Base-by-base conservation (phyloP, 1,140 invertebrate genomes). In the Drosophila ercepeae region DNA sequence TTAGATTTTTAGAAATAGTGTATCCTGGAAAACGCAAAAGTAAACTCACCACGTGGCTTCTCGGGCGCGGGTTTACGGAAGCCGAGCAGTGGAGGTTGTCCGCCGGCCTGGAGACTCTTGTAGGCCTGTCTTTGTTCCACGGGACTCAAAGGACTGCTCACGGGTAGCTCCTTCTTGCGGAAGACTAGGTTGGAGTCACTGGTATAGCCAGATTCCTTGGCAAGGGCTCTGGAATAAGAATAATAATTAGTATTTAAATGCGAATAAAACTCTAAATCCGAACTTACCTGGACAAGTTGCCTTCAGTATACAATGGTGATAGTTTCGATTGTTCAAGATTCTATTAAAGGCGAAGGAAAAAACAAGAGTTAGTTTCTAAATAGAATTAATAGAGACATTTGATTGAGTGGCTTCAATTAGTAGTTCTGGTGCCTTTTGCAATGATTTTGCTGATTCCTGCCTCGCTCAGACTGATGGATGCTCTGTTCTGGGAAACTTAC, bases 141-240 rank as follows among this genome's bases (percentile, higher is more conserved):
- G 0, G 96, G 96, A 61, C 95, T 96, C 16, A 96, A 86, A 4
- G 95, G 94, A 70, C 93, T 94, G 73, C 92, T 92, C 34, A 93
- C 93, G 25, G 94, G 93, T 49, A 94, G 93, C 75, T 95, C 94
- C 53, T 95, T 93, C 59, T 95, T 93, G 72, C 95, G 94, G 86
- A 97, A 97, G 50, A 97, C 94, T 58, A 97, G 92, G 9, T 96
- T 97, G 1, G 97, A 97, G 91, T 98, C 97, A 77, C 96, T 97
- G 91, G 97, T 96, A 91, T 97, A 98, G 11, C 96, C 97, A 1
- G 96, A 95, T 91, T 97, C 96, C 92, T 97, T 97, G 27, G 97
- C 92, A 48, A 91, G 58, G 48, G 90, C 90, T 88, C 90, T 91
- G 51, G 0, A n/a, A 3, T 1, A 19, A 4, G 0, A 6, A 21